Evolutionary conservation across 2,113 vertebrate genomes (phyloP), one percentile per base, ranked within the genome.

Genomic region (Tachuris rubrigastra): DNA sequence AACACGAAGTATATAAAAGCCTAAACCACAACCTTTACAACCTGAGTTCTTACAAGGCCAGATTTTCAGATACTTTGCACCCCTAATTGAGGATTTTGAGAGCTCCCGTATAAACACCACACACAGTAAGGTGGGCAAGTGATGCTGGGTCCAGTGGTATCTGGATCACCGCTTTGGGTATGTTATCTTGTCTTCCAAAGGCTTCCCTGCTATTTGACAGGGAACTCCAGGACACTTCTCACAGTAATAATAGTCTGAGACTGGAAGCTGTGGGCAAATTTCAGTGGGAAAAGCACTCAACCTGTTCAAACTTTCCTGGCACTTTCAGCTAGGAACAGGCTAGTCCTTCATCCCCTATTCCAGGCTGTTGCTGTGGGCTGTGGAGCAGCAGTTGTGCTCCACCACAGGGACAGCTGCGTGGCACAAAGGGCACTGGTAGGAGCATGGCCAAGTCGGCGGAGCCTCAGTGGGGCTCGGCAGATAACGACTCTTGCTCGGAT

Each of bases 351-450:
- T 55, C 84, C 80, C 88, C 55, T 27, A 8, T 63, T 66, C 39
- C 58, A 39, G 69, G 56, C 91, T 47, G 67, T 24, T 74, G 22
- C 73, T 91, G 63, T 66, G 93, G 77, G 83, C 17, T 87, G 76
- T 25, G 30, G 23, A 37, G 85, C 79, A 94, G 87, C 95, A 77
- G 72, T 90, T 97, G 93, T 90, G 85, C 81, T 65, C 12, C 37
- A 24, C 80, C 83, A 50, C 56, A 3, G 62, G 56, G 93, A 95
- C 96, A 96, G 96, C 96, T 96, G 95, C 41, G 0, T 31, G 67
- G 74, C 93, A 89, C 72, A 87, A 78, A 59, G 86, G 74, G 93
- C 76, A 44, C 50, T 25, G 82, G 55, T 16, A 62, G 87, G 87
- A 90, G 71, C 2, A 0, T 3, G 63, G 94, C 94, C 91, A 81